Conservation (phyloP, 2,113 vertebrate species). For the Ellobius talpinus region DNA sequence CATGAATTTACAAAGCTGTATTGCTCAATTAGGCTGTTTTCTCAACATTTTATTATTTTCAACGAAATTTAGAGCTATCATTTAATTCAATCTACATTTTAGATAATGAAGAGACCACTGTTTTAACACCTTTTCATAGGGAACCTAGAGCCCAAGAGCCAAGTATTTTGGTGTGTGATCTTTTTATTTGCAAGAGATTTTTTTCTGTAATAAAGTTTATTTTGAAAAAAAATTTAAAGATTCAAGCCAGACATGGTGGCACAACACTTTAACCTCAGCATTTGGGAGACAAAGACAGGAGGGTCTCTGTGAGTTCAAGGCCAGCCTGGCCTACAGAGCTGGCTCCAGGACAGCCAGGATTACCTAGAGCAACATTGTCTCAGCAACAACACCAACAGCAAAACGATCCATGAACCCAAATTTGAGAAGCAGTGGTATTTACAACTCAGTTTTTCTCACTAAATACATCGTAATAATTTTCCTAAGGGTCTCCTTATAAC, state of each 20-base stretch:
- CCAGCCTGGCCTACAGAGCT: not conserved
- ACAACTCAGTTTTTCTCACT: not conserved
- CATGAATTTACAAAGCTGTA: constrained; percentile 13
- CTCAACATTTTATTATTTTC: not conserved
- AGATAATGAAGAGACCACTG: constrained; percentile 23
- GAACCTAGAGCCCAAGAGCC: not conserved
- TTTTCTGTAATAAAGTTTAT: not conserved
- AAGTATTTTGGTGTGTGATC: not conserved
- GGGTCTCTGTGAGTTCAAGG: not conserved
- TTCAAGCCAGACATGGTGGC: not conserved
- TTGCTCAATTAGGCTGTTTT: not conserved
- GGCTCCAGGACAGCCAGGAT: not conserved
- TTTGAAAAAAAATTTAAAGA: not conserved
- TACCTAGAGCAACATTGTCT: not conserved
- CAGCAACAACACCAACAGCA: not conserved
- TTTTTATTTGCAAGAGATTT: not conserved
- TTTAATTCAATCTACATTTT: not conserved
- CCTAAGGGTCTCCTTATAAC: not conserved
- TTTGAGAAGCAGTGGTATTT: constrained; percentile 2
- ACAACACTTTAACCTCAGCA: not conserved
- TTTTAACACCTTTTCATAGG: constrained; percentile 40
- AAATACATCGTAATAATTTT: constrained; percentile 7
- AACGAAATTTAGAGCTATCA: not conserved
- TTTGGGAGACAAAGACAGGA: not conserved
- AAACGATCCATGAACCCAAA: constrained; percentile 23